These are phyloP conservation scores for Mobula birostris DNA, from an alignment of 2,113 vertebrate species.

Conservation along the genomic window DNA sequence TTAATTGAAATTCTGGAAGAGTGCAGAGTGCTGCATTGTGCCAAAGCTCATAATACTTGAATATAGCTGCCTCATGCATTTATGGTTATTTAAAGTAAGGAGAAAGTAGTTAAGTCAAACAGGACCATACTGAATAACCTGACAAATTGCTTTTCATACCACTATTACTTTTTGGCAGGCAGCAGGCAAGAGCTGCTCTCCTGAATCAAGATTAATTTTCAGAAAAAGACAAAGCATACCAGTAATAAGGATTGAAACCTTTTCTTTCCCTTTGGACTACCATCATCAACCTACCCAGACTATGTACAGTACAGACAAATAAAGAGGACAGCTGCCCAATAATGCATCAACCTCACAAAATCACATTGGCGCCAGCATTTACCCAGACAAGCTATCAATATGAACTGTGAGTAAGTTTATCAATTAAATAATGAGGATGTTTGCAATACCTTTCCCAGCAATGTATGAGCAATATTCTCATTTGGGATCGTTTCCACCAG, in stretches of 20 bases:
- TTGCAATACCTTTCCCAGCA: not conserved
- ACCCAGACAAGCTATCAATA: not conserved
- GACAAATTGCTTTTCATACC: not conserved
- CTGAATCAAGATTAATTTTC: not conserved
- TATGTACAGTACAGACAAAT: not conserved
- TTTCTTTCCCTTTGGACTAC: not conserved
- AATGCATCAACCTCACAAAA: not conserved
- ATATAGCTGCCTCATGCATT: not conserved
- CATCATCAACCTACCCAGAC: not conserved
- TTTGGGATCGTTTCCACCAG: not conserved
- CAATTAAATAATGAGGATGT: not conserved
- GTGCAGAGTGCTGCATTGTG: not conserved
- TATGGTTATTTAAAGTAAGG: slow-evolving; percentile 5
- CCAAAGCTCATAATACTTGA: not conserved
- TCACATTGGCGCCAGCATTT: not conserved
- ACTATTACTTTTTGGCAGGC: slow-evolving; percentile 4
- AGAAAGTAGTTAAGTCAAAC: not conserved
- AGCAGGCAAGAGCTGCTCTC: not conserved
- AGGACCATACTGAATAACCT: not conserved
- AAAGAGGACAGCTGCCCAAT: not conserved
- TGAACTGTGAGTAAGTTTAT: not conserved
- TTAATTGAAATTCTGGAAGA: not conserved
- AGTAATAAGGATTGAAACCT: not conserved
- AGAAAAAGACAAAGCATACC: not conserved
- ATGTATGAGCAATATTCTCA: not conserved